Base-by-base conservation (phyloP, 2,113 vertebrate genomes). In the Halcyon malimbica region DNA sequence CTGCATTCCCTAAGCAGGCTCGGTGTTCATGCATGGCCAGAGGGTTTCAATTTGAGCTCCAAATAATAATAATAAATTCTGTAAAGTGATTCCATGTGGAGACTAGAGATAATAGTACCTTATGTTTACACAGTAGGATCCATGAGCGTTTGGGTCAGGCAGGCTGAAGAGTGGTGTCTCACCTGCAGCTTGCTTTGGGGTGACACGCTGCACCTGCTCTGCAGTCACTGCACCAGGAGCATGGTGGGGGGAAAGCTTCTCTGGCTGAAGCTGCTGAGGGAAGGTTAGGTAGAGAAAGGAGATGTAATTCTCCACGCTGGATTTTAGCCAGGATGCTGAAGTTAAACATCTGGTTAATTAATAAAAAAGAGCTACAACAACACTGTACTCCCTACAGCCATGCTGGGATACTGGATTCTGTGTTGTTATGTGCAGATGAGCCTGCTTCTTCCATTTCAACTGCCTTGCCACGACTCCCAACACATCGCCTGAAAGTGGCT, bases 61-160 rank as follows among this genome's bases (percentile, higher is more conserved):
- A 94, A 95, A 85, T 94, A 93, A 93, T 88, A 76, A 88, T 93
- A 93, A 96, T 78, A 95, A 90, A 95, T 91, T 94, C 84, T 70
- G 78, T 67, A 54, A 87, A 95, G 80, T 76, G 90, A 79, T 93
- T 94, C 85, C 91, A 77, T 65, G 85, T 94, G 89, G 84, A 60
- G 89, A 78, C 56, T 19, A 37, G 29, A 90, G 82, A 75, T 93
- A 84, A 89, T 90, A 33, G 69, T 74, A 44, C 81, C 74, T 94
- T 73, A 35, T 67, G 89, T 69, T 96, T 85, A 62, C 77, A 50
- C 86, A 69, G 90, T 59, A 35, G 74, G 62, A 41, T 79, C 77
- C 10, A 1, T 37, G 78, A 82, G 77, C 28, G 77, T 76, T 63
- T 54, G 84, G 74, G 89, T 62, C 18, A 11, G 74, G 87, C 67